A percentile compares a stretch with the other conserved stretches of the same genome.
These are phyloP conservation scores for Contarinia nasturtii DNA, from an alignment of 1,140 invertebrate species.

Conservation along the genomic window DNA sequence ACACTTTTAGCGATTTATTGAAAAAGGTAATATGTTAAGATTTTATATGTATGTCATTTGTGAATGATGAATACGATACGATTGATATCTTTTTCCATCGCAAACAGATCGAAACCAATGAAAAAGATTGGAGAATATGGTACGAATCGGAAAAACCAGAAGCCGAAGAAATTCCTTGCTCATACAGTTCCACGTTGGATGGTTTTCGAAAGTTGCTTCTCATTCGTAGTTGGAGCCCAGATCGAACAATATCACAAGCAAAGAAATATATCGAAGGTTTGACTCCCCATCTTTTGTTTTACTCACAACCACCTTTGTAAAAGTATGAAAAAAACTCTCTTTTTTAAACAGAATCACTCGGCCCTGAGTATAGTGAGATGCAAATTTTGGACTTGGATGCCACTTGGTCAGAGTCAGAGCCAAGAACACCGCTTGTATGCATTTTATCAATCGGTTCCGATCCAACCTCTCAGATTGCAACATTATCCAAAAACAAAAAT, in stretches of 20 bases:
- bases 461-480: conserved; percentile 82
- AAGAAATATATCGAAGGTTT: conserved; percentile 70
- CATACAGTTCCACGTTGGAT: conserved; percentile 73
- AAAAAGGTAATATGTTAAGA: conserved; percentile 39
- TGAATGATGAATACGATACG: too few relatives aligned
- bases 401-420: conserved; percentile 78
- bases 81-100: not conserved
- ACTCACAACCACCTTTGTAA: not conserved
- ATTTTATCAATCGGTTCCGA: conserved; percentile 90
- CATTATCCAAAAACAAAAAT: conserved; percentile 68
- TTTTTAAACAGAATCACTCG: conserved; percentile 55
- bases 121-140: conserved; percentile 83
- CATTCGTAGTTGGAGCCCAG: conserved; percentile 87
- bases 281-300: too few relatives aligned
- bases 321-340: not conserved
- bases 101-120: conserved; percentile 54
- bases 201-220: conserved; percentile 78
- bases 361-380: conserved; percentile 77
- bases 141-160: conserved; percentile 90
- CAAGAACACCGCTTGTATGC: conserved; percentile 74
- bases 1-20: conserved; percentile 62
- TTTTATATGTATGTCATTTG: too few relatives aligned
- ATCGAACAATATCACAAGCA: conserved; percentile 83
- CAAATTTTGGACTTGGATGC: conserved; percentile 79
- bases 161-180: conserved; percentile 77